Percentiles rank a stretch among this genome's conserved stretches.
These are phyloP conservation scores for Horisme vitalbata DNA, from an alignment of 2,888 invertebrate species.

Conservation along the genomic window DNA sequence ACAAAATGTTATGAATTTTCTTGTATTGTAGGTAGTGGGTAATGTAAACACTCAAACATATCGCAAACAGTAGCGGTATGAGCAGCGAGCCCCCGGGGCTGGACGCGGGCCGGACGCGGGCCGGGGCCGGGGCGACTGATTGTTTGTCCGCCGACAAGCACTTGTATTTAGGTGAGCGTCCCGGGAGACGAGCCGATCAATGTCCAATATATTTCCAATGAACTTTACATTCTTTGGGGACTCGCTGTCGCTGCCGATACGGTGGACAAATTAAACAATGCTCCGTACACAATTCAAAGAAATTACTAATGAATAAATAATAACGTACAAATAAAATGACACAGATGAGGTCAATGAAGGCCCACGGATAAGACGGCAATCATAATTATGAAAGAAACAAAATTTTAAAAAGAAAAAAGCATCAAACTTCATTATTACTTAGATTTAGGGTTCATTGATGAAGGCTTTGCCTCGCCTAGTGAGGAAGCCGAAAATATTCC, in stretches of 20 bases:
- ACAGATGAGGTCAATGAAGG: no score
- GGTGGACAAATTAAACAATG: slow-evolving; percentile 1
- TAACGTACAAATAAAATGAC: no score
- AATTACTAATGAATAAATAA: no score
- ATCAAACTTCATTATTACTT: no score
- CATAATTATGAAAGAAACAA: no score
- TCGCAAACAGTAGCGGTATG: slow-evolving; percentile 23
- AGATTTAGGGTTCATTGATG: no score
- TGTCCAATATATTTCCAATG: slow-evolving; percentile 21
- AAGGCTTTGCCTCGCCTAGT: no score
- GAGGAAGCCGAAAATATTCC: no score
- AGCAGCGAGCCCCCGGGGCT: slow-evolving; percentile 18
- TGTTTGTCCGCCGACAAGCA: slow-evolving; percentile 29
- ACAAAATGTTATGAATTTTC: slow-evolving; percentile 22
- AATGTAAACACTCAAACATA: slow-evolving; percentile 23
- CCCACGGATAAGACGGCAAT: no score
- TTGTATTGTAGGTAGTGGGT: slow-evolving; percentile 1
- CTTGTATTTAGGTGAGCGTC: slow-evolving; percentile 21
- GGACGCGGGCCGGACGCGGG: slow-evolving; percentile 1
- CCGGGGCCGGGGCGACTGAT: slow-evolving; percentile 13
- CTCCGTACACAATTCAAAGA: background rate
- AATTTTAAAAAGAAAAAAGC: no score
- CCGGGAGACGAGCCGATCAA: slow-evolving; percentile 18
- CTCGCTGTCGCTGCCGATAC: background rate
- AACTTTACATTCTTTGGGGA: slow-evolving; percentile 22